Conservation (phyloP, 2,797 vertebrate species). For the Cirrhinus molitorella region DNA sequence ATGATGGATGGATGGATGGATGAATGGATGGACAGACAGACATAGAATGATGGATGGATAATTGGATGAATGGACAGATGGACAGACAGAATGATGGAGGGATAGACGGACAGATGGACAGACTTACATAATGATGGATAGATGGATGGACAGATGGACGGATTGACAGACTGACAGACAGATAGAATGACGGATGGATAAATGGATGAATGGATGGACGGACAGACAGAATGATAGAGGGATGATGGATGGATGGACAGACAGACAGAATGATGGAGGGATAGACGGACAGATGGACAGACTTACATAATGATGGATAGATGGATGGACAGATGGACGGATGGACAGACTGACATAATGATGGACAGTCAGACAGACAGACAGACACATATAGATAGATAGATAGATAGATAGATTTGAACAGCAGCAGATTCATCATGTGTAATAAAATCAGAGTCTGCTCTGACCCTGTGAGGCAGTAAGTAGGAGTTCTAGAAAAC, state of each 20-base stretch:
- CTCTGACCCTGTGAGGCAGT: background rate
- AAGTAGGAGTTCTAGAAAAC: slow-evolving; percentile 17
- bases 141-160: background rate
- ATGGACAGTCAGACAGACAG: background rate
- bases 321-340: background rate
- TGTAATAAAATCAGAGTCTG: slow-evolving; percentile 4
- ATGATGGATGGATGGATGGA: no score
- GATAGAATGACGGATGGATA: background rate
- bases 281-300: background rate
- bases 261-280: background rate
- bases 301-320: background rate
- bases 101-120: background rate
- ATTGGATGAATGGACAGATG: fast-evolving
- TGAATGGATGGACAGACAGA: background rate
- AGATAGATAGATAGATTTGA: background rate
- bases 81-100: background rate
- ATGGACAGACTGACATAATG: background rate
- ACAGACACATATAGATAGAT: background rate
- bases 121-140: background rate
- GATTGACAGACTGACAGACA: background rate
- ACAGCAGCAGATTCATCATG: background rate
- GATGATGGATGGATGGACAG: background rate
- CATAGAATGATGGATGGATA: no score
- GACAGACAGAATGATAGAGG: background rate
- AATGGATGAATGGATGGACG: background rate